Conservation (phyloP, 2,888 invertebrate species). For the Lasioglossum oenotherae region DNA sequence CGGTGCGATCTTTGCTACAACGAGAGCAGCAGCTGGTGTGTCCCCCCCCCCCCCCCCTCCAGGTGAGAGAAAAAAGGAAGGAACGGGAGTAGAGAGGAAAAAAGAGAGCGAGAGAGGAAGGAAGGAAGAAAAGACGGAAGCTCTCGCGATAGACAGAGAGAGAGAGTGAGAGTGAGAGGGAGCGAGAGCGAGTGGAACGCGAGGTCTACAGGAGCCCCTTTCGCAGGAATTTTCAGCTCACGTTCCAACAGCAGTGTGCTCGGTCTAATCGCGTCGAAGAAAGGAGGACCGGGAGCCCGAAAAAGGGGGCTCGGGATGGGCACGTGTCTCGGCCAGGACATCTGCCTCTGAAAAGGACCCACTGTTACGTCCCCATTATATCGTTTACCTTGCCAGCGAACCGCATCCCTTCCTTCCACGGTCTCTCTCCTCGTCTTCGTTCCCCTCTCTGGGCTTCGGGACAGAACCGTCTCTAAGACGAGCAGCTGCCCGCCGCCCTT, state of each 20-base stretch:
- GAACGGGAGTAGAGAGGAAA: slow-evolving; percentile 21
- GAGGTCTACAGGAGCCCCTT: slow-evolving; percentile 40
- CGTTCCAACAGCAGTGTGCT: slow-evolving; percentile 41
- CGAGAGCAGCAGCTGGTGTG: slow-evolving; percentile 64
- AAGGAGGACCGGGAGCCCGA: slow-evolving; percentile 38
- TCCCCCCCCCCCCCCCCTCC: slow-evolving; percentile 11
- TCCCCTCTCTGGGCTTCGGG: slow-evolving; percentile 33
- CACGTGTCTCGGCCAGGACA: slow-evolving; percentile 77
- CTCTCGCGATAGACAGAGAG: slow-evolving; percentile 13
- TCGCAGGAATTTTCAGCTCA: slow-evolving; percentile 63
- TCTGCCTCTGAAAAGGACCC: slow-evolving; percentile 79
- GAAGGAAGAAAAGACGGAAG: slow-evolving; percentile 48
- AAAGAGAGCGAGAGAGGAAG: slow-evolving; percentile 29
- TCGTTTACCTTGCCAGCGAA: slow-evolving; percentile 70
- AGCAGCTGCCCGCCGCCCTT: slow-evolving; percentile 67
- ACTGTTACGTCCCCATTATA: slow-evolving; percentile 80
- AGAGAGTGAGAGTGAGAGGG: slow-evolving; percentile 21
- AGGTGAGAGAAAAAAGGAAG: slow-evolving; percentile 44
- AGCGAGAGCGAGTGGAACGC: slow-evolving; percentile 14
- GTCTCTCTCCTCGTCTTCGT: slow-evolving; percentile 40
- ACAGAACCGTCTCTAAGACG: slow-evolving; percentile 60
- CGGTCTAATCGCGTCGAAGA: slow-evolving; percentile 50
- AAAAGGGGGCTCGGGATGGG: slow-evolving; percentile 63
- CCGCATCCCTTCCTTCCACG: slow-evolving; percentile 49
- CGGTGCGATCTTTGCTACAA: slow-evolving; percentile 57